Evolutionary conservation across 64 coral and sea anemone species (phyloP).

Genomic region (Cladopsammia gracilis): DNA sequence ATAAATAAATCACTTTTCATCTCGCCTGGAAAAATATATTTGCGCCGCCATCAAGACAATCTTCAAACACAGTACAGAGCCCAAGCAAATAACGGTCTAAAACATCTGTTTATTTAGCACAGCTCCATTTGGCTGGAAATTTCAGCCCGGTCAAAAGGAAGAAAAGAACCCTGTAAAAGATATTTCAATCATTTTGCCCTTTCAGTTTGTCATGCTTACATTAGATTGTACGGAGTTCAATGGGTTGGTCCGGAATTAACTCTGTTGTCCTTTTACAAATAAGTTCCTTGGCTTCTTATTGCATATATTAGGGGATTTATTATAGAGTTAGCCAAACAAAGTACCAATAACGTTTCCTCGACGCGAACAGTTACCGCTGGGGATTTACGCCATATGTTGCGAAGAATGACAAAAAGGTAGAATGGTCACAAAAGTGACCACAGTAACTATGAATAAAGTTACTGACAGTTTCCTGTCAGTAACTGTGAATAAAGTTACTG

Average conservation of each 20-base stretch:
- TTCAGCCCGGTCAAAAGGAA: too few species aligned
- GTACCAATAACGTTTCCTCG: background rate
- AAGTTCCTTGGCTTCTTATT: background rate
- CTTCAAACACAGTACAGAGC: too few species aligned
- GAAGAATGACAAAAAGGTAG: background rate
- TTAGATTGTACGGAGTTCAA: too few species aligned
- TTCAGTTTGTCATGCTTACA: too few species aligned
- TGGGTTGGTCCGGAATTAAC: background rate
- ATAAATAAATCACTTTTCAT: too few species aligned
- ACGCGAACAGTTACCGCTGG: background rate
- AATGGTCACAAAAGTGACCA: background rate
- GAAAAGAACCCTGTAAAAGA: too few species aligned
- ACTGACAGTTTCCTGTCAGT: background rate
- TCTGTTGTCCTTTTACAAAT: background rate
- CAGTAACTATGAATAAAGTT: slow-evolving; percentile 25
- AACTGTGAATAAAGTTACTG: slow-evolving; percentile 17
- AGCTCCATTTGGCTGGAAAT: too few species aligned
- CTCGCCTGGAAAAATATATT: too few species aligned
- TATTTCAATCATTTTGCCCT: too few species aligned
- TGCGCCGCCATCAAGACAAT: too few species aligned
- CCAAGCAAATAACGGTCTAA: too few species aligned
- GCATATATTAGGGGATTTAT: background rate
- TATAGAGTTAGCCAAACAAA: background rate
- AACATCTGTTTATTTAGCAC: too few species aligned
- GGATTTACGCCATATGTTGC: background rate